Conservation (phyloP, 2,888 invertebrate species). For the Aleiodes alternator region DNA sequence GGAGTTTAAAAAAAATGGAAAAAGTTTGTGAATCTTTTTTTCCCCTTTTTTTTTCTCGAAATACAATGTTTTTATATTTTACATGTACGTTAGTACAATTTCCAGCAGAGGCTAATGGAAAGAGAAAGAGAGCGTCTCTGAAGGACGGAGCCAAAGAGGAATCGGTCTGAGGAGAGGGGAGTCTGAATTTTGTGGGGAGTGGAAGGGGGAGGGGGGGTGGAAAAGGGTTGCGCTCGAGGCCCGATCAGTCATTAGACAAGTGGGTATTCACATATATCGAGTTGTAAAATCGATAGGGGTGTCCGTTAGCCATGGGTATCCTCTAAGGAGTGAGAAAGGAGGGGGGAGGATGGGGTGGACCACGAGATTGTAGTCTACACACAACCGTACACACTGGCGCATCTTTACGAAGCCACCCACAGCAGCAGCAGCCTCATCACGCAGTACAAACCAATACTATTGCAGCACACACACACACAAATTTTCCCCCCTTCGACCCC, state of each 20-base stretch:
- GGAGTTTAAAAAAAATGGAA: no score
- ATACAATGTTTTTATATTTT: no score
- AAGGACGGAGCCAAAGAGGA: slow-evolving; percentile 49
- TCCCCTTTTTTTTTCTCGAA: no score
- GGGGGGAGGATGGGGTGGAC: slow-evolving; percentile 25
- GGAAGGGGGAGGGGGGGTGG: slow-evolving; percentile 35
- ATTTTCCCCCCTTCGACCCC: slow-evolving; percentile 74
- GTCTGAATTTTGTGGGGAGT: slow-evolving; percentile 35
- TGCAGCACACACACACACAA: slow-evolving; percentile 39
- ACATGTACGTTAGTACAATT: slow-evolving; percentile 25
- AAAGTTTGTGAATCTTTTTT: no score
- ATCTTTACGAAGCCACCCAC: slow-evolving; percentile 26
- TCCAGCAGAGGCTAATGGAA: slow-evolving; percentile 17
- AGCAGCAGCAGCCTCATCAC: slow-evolving; percentile 43
- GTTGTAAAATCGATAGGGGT: slow-evolving; percentile 76
- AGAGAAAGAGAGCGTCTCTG: slow-evolving; percentile 37
- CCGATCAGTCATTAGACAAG: slow-evolving; percentile 76
- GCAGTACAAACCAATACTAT: slow-evolving; percentile 44
- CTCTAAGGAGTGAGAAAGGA: slow-evolving; percentile 67
- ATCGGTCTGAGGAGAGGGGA: slow-evolving; percentile 53
- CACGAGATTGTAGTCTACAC: slow-evolving; percentile 45
- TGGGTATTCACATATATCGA: slow-evolving; percentile 75
- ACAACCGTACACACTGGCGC: slow-evolving; percentile 4
- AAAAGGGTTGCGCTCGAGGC: slow-evolving; percentile 73
- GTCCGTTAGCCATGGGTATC: slow-evolving; percentile 74